Percentiles rank a stretch among this genome's conserved stretches.
phyloP scores from a whole-genome alignment of 1,140 invertebrate species.

The Meloidogyne exigua region DNA sequence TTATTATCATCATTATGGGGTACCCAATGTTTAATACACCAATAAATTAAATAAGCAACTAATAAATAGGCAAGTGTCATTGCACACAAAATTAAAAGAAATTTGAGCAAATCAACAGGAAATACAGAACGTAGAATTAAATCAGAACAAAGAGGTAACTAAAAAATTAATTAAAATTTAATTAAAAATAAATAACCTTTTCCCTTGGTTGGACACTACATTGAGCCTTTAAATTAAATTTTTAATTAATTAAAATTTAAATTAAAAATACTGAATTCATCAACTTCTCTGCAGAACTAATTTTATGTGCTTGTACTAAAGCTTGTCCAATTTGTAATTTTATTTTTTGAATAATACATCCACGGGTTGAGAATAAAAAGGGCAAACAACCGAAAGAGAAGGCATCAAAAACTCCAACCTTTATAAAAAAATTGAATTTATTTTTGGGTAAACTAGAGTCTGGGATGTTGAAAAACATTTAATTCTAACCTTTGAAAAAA shows the following conservation, averaged over 20 bases:
- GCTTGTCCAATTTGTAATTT: slow-evolving; percentile 13
- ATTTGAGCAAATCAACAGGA: slow-evolving; percentile 54
- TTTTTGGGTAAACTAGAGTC: too few species aligned
- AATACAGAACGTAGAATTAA: slow-evolving; percentile 50
- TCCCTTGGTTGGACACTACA: slow-evolving; percentile 49
- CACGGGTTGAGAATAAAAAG: slow-evolving; percentile 30
- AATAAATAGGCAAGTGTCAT: slow-evolving; percentile 53
- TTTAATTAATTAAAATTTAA: not conserved
- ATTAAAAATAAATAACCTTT: slow-evolving; percentile 30
- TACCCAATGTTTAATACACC: slow-evolving; percentile 36
- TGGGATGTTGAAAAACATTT: too few species aligned
- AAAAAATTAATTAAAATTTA: slow-evolving; percentile 13
- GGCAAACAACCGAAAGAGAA: slow-evolving; percentile 42
- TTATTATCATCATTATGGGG: slow-evolving; percentile 12
- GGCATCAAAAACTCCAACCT: slow-evolving; percentile 44
- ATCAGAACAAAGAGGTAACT: slow-evolving; percentile 50
- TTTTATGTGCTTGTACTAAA: slow-evolving; percentile 35
- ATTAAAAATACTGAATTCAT: slow-evolving; percentile 26
- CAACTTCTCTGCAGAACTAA: slow-evolving; percentile 39
- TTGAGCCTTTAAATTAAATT: slow-evolving; percentile 30
- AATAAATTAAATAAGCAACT: slow-evolving; percentile 59
- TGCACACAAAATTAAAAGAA: slow-evolving; percentile 51
- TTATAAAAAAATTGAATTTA: not conserved
- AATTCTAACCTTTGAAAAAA: too few species aligned
- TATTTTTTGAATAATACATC: slow-evolving; percentile 34